Evolutionary conservation across 1,140 invertebrate species (phyloP).

Genomic region (Gonatopus flavifemur): DNA sequence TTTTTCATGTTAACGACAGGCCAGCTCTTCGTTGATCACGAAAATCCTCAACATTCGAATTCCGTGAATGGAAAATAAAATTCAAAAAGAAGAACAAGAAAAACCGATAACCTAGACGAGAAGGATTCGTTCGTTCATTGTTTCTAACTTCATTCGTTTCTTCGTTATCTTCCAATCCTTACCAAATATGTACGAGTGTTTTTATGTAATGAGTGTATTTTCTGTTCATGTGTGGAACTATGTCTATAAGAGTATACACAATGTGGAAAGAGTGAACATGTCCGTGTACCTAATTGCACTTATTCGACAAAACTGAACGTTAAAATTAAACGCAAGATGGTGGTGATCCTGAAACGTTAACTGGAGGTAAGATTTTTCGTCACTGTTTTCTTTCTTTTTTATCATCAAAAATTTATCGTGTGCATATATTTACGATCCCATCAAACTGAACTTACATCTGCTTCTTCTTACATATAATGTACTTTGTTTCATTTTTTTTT

Average conservation of each 20-base stretch:
- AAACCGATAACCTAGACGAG: slow-evolving; percentile 55
- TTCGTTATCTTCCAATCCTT: slow-evolving; percentile 20
- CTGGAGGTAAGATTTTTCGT: slow-evolving; percentile 38
- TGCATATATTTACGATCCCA: too few relatives aligned
- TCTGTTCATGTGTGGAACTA: slow-evolving; percentile 9
- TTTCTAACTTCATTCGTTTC: slow-evolving; percentile 29
- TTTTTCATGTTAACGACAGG: slow-evolving; percentile 51
- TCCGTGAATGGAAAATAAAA: slow-evolving; percentile 57
- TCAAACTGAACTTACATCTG: too few relatives aligned
- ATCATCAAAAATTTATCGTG: too few relatives aligned
- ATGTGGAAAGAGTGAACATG: slow-evolving; percentile 16
- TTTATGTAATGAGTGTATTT: slow-evolving; percentile 13
- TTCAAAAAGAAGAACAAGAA: too few relatives aligned
- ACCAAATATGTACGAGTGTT: slow-evolving; percentile 29
- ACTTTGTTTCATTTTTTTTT: too few relatives aligned
- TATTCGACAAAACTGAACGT: slow-evolving; percentile 58
- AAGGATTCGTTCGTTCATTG: slow-evolving; percentile 51
- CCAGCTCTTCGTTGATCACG: slow-evolving; percentile 60
- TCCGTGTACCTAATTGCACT: slow-evolving; percentile 58
- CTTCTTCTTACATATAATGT: too few relatives aligned
- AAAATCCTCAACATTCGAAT: slow-evolving; percentile 58
- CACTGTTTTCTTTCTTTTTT: slow-evolving; percentile 17
- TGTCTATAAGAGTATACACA: slow-evolving; percentile 19
- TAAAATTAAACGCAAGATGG: slow-evolving; percentile 56
- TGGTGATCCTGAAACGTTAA: slow-evolving; percentile 49